Evolutionary conservation across 2,113 vertebrate species (phyloP).

Genomic region (Ifrita kowaldi): DNA sequence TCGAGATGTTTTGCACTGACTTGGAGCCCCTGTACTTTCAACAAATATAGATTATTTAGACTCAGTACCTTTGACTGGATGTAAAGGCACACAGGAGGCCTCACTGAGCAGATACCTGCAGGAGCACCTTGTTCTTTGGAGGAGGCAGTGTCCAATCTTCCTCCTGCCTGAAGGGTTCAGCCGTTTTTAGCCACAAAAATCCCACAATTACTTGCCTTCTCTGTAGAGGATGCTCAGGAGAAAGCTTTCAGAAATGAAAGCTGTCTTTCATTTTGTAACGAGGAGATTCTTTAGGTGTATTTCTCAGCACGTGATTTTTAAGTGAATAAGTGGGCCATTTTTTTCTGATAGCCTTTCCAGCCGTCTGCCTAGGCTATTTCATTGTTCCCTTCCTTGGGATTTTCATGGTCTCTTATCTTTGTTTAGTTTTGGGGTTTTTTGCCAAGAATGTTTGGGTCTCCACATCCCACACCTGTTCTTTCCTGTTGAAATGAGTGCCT

Average conservation of each 20-base stretch:
- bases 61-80: not conserved
- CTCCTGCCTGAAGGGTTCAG: not conserved
- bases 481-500: not conserved
- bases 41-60: conserved; percentile 4
- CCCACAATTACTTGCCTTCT: not conserved
- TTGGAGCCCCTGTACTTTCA: not conserved
- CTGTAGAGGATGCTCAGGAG: not conserved
- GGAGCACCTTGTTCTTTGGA: not conserved
- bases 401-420: not conserved
- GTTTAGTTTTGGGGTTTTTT: not conserved
- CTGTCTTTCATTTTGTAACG: not conserved
- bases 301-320: not conserved
- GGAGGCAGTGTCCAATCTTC: not conserved
- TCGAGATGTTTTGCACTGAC: conserved; percentile 39
- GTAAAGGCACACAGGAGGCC: not conserved
- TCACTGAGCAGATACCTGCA: not conserved
- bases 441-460: not conserved
- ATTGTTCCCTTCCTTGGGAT: not conserved
- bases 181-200: not conserved
- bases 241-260: not conserved
- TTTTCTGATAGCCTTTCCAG: not conserved
- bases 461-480: not conserved
- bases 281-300: not conserved
- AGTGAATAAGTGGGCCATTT: not conserved
- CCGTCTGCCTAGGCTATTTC: not conserved